These are phyloP conservation scores for Caenorhabditis parvicauda DNA, from an alignment of 2,888 invertebrate genomes.

Conservation along the genomic window DNA sequence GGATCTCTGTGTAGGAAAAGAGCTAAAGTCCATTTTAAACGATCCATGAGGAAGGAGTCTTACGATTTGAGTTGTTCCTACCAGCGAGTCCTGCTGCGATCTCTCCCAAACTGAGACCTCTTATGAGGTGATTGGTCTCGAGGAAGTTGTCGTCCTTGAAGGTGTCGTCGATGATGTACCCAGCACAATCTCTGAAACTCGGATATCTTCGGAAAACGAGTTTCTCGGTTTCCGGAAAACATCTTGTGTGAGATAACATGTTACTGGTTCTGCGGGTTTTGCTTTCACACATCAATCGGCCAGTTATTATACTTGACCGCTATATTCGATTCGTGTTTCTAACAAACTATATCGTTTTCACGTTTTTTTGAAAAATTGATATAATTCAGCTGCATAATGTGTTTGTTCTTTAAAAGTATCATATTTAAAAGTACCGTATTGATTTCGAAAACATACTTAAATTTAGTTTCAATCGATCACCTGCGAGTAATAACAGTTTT, in stretches of 20 bases:
- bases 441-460: no score
- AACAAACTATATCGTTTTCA: no score
- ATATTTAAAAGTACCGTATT: no score
- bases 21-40: slow-evolving; percentile 8
- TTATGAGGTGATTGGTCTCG: slow-evolving; percentile 10
- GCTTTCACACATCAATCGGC: neutral
- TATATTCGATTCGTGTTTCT: neutral
- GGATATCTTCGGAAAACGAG: neutral
- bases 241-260: neutral
- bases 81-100: slow-evolving; percentile 12
- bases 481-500: slow-evolving; percentile 9
- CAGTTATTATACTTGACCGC: neutral
- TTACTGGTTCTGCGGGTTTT: neutral
- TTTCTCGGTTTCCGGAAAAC: neutral
- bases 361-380: no score
- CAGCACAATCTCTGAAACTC: slow-evolving; percentile 27
- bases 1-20: slow-evolving; percentile 30
- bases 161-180: slow-evolving; percentile 30
- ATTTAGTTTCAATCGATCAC: no score
- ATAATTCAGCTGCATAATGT: no score
- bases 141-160: slow-evolving; percentile 30
- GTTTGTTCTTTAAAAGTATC: no score
- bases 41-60: neutral
- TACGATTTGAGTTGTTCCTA: slow-evolving; percentile 14
- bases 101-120: slow-evolving; percentile 15